Conservation (phyloP, 2,888 invertebrate species). For the Drosophila testacea region DNA sequence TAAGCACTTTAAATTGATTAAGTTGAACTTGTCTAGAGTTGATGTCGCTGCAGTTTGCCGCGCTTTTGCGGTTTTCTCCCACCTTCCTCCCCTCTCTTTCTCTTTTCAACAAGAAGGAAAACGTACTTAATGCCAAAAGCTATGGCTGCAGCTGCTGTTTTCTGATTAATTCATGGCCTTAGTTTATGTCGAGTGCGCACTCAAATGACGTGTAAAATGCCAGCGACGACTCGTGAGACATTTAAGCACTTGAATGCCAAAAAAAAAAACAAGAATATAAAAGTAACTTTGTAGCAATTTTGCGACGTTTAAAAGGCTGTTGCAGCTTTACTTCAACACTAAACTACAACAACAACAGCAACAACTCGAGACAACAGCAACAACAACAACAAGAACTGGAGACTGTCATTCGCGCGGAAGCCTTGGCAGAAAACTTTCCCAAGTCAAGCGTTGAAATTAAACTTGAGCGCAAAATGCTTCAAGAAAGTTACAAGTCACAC, state of each 20-base stretch:
- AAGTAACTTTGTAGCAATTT: slow-evolving; percentile 59
- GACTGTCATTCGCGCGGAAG: slow-evolving; percentile 25
- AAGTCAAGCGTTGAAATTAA: slow-evolving; percentile 80
- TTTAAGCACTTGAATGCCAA: slow-evolving; percentile 79
- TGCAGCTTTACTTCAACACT: slow-evolving; percentile 29
- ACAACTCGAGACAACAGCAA: background rate
- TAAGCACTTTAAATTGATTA: slow-evolving; percentile 79
- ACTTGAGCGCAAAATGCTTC: slow-evolving; percentile 67
- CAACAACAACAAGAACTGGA: slow-evolving; percentile 1
- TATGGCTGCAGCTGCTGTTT: slow-evolving; percentile 44
- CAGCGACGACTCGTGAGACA: slow-evolving; percentile 69
- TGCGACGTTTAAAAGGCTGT: slow-evolving; percentile 67
- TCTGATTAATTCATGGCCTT: slow-evolving; percentile 69
- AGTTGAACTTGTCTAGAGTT: slow-evolving; percentile 77
- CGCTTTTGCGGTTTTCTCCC: slow-evolving; percentile 11
- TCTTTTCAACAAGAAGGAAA: slow-evolving; percentile 7
- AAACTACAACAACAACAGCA: background rate
- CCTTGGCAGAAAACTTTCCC: slow-evolving; percentile 53
- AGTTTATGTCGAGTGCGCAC: slow-evolving; percentile 48
- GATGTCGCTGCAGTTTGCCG: slow-evolving; percentile 47
- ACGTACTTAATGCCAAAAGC: slow-evolving; percentile 67
- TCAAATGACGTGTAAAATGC: slow-evolving; percentile 64
- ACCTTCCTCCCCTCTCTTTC: background rate
- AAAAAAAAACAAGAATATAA: slow-evolving; percentile 39
- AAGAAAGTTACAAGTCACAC: slow-evolving; percentile 77